Evolutionary conservation across 2,797 vertebrate species (phyloP), one percentile per base, ranked within the genome.

Genomic region (Siniperca obscura): DNA sequence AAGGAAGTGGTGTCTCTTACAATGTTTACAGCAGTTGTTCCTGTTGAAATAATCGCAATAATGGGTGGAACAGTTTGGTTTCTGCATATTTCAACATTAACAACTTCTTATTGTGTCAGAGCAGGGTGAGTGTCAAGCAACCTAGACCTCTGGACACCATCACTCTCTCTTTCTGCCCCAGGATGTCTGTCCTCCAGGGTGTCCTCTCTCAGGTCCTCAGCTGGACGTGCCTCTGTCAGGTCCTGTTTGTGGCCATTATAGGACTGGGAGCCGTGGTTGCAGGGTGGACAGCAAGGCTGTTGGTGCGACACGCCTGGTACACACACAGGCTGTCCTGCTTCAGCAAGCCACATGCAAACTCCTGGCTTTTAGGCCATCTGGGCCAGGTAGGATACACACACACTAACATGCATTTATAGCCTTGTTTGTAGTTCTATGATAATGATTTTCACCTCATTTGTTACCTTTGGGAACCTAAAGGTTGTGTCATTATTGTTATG

Each of bases 321-420:
- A 86, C 74, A 2, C 34, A 70, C 81, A 83, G 56, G 27, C 48
- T 94, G 76, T 90, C 92, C 42, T 85, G 90, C 76, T 94, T 95
- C 90, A 92, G 83, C 74, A 94, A 76, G 13, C 93, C 93, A 6
- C 87, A 9, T 1, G 52, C 87, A 34, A 69, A 34, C 78, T 90
- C 92, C 0, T 95, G 92, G 93, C 83, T 94, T 72, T 59, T 92
- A 0, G 93, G 92, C 0, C 93, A 94, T 80, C 65, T 94, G 78
- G 93, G 93, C 3, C 82, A 95, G 93, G 94, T 95, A 90, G 1
- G 83, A 76, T 7, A 62, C n/a, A 40, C 61, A 73, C 53, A 59
- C 36, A 70, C 46, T 6, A 1, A 76, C 46, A 48, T 11, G 3
- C 42, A 21, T 12, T 12, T 21, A 22, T 3, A 38, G 22, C 14